Conservation (phyloP, 2,797 vertebrate genomes). For the Tenualosa thibaudeaui region DNA sequence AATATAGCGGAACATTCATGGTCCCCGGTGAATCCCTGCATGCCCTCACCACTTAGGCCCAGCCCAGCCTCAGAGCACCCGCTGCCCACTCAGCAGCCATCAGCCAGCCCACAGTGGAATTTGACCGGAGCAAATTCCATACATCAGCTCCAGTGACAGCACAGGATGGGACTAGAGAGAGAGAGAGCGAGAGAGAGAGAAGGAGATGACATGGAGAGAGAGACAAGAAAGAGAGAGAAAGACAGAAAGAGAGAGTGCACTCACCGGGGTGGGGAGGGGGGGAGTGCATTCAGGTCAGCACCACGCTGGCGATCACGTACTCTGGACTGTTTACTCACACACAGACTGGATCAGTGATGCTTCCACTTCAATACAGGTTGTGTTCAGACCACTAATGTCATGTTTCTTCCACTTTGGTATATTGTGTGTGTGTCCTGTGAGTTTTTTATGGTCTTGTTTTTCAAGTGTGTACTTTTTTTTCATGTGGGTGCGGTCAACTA, state of each 20-base stretch:
- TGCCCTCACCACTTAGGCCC: neutral
- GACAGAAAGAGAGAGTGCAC: neutral
- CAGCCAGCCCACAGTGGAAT: neutral
- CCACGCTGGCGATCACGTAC: neutral
- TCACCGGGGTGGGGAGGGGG: neutral
- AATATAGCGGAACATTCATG: neutral
- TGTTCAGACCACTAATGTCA: neutral
- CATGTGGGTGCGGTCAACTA: too few relatives aligned
- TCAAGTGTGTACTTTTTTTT: neutral
- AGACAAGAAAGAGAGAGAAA: neutral
- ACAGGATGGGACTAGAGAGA: neutral
- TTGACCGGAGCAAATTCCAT: constrained; percentile 22
- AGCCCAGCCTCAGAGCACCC: neutral
- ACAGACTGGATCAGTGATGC: neutral
- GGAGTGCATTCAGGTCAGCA: neutral
- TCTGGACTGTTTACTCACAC: neutral
- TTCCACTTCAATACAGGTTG: neutral
- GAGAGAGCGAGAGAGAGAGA: neutral
- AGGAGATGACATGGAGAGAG: neutral
- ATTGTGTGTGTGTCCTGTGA: neutral
- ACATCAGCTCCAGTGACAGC: constrained; percentile 15
- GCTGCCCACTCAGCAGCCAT: neutral
- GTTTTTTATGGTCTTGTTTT: neutral
- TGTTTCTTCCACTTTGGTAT: neutral
- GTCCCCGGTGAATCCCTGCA: neutral